phyloP scores from a whole-genome alignment of 2,113 vertebrate genomes.

The Oryzias curvinotus region DNA sequence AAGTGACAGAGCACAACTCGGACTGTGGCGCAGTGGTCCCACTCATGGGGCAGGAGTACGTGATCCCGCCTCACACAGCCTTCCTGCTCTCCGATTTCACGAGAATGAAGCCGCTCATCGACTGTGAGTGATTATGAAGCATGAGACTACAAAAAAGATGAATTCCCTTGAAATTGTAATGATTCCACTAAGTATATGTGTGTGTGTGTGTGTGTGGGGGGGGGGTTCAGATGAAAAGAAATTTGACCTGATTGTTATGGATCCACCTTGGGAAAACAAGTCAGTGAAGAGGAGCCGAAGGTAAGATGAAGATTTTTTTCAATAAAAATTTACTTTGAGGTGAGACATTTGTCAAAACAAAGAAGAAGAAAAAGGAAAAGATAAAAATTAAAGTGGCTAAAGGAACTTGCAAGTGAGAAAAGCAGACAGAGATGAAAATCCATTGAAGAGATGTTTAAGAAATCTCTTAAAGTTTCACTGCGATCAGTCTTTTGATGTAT shows the following conservation, averaged over 20 bases:
- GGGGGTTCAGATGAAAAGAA: conserved; percentile 80
- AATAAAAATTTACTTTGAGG: neutral
- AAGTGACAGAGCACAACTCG: conserved; percentile 80
- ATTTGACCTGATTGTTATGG: conserved; percentile 89
- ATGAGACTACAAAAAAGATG: too few relatives aligned
- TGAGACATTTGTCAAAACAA: neutral
- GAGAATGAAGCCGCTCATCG: conserved; percentile 82
- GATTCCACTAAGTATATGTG: neutral
- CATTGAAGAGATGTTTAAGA: too few relatives aligned
- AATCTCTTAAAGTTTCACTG: too few relatives aligned
- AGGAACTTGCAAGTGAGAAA: too few relatives aligned
- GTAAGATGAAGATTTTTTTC: conserved; percentile 49
- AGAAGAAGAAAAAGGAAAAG: neutral
- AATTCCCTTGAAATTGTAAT: too few relatives aligned
- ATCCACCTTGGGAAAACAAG: conserved; percentile 97
- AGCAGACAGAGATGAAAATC: too few relatives aligned
- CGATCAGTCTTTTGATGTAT: too few relatives aligned
- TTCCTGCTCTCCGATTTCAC: conserved; percentile 95
- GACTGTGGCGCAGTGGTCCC: conserved; percentile 70
- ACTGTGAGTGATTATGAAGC: conserved; percentile 78
- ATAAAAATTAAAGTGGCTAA: too few relatives aligned
- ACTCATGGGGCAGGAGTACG: conserved; percentile 88
- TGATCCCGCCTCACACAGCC: conserved; percentile 84
- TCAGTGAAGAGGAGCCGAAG: conserved; percentile 94
- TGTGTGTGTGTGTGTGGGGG: too few relatives aligned